Evolutionary conservation across 2,113 vertebrate species (phyloP).

Genomic region (Bujurquina vittata): DNA sequence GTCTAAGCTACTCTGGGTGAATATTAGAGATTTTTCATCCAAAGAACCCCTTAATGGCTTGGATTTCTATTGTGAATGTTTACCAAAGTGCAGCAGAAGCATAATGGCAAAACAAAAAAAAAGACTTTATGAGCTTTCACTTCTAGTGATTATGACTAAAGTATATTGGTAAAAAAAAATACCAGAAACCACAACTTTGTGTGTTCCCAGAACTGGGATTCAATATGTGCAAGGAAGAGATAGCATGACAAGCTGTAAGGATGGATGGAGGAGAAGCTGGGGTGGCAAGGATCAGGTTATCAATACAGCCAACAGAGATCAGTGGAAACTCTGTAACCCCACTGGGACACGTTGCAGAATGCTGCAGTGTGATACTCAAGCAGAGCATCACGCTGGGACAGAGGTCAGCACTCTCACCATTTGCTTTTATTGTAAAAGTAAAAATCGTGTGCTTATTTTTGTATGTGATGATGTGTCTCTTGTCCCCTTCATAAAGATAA

Average conservation of each 20-base stretch:
- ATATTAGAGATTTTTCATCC: background rate
- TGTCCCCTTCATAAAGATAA: background rate
- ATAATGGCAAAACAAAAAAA: background rate
- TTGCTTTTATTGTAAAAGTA: slow-evolving; percentile 8
- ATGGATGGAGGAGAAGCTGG: slow-evolving; percentile 48
- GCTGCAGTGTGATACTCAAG: slow-evolving; percentile 59
- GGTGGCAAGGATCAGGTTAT: slow-evolving; percentile 63
- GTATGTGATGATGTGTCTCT: background rate
- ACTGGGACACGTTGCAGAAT: slow-evolving; percentile 62
- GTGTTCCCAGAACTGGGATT: background rate
- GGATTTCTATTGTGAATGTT: background rate
- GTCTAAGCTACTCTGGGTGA: background rate
- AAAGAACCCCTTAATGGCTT: background rate
- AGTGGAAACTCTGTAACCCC: slow-evolving; percentile 76
- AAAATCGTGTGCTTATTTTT: background rate
- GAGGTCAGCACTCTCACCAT: slow-evolving; percentile 57
- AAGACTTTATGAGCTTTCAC: background rate
- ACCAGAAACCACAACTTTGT: background rate
- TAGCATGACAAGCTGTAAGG: slow-evolving; percentile 30
- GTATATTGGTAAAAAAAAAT: background rate
- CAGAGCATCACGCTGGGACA: slow-evolving; percentile 34
- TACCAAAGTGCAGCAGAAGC: background rate
- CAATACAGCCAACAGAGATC: slow-evolving; percentile 58
- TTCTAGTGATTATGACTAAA: background rate
- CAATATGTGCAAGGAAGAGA: background rate